These are phyloP conservation scores for Mobula hypostoma DNA, from an alignment of 2,113 vertebrate species.

Conservation along the genomic window DNA sequence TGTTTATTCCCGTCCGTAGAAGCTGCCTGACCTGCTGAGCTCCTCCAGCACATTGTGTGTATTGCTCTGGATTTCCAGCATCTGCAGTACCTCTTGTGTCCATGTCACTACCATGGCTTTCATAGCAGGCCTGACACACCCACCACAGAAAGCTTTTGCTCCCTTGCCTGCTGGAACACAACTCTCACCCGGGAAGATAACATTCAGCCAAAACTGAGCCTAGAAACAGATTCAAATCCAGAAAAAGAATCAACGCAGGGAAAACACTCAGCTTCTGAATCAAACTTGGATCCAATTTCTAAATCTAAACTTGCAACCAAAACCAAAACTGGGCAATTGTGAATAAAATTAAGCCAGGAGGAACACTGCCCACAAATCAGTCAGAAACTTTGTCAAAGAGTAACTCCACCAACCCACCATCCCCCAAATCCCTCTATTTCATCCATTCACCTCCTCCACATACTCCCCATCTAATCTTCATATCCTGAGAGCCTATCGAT, in stretches of 20 bases:
- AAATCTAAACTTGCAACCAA: not conserved
- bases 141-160: too few relatives aligned
- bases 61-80: too few relatives aligned
- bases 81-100: too few relatives aligned
- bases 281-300: not conserved
- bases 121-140: too few relatives aligned
- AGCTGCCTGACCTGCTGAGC: too few relatives aligned
- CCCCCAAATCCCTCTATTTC: not conserved
- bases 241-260: not conserved
- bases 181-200: too few relatives aligned
- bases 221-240: not conserved
- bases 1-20: too few relatives aligned
- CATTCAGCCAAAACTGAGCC: too few relatives aligned
- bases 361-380: not conserved
- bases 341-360: not conserved
- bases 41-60: too few relatives aligned
- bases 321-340: not conserved
- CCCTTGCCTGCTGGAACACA: too few relatives aligned
- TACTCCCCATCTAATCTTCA: not conserved
- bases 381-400: not conserved
- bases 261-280: not conserved
- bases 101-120: too few relatives aligned
- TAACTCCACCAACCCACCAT: not conserved
- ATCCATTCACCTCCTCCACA: not conserved
- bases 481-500: not conserved